Base-by-base conservation (phyloP, 2,888 invertebrate species). In the Ectropis crepuscularia region DNA sequence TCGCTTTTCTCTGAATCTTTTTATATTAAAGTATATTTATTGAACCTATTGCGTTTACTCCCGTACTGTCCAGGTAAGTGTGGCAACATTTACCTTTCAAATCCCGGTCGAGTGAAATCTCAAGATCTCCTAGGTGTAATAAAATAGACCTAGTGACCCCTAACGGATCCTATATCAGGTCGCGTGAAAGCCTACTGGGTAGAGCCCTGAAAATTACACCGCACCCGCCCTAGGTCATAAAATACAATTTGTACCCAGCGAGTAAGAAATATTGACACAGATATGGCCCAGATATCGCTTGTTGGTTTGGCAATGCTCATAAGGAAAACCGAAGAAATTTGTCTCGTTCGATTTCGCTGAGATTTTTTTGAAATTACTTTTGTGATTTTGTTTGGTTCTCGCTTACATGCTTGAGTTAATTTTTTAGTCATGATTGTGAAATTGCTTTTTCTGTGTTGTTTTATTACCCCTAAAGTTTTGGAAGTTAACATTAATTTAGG, bases 241-340 rank as follows among this genome's bases (percentile, higher is more conserved):
- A 58, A 46, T 28, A 59, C 45, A 51, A 59, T 59, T 59, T 51
- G 37, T n/a, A 39, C 28, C 42, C 50, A 51, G n/a, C 38, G 45
- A 59, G 58, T 38, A 38, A 51, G 58, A 51, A 58, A 51, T 59
- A 51, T 59, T 39, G 38, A 9, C 51, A 10, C 16, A 45, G 46
- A 51, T 59, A 59, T 59, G 38, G 11, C 51, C 16, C 16, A 45
- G 46, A 51, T 59, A 59, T 59, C 45, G 36, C 38, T 45, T 28
- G 28, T 59, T 45, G 45, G 38, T 28, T 49, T 16, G 41, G 45
- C 51, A 58, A 58, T 51, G n/a, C 10, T 38, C 16, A 41, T 10
- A 41, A 41, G 51, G 51, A 5, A 10, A 51, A 51, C 41, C 10
- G 10, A 4, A 41, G 16, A 39, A 51, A 41, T 16, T 51, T 10